Conservation (phyloP, 2,113 vertebrate genomes). For the Hiodon alosoides region DNA sequence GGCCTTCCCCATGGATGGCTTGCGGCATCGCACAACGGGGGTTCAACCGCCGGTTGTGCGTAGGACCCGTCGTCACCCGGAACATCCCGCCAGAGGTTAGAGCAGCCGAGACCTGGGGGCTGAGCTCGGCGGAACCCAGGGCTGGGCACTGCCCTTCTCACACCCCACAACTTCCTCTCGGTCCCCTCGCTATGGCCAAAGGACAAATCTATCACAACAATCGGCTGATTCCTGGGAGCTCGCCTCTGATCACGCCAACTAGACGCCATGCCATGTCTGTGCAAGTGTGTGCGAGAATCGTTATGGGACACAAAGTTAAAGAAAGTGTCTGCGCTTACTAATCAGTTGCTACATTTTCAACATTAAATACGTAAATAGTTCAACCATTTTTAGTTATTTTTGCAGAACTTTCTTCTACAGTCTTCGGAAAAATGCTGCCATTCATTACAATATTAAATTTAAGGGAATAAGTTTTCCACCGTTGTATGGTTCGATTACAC, state of each 20-base stretch:
- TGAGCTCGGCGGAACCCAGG: conserved; percentile 31
- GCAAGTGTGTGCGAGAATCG: neutral
- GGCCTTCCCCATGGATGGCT: conserved; percentile 82
- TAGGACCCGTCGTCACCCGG: conserved; percentile 82
- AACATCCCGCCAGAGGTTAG: conserved; percentile 97
- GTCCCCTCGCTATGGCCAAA: neutral
- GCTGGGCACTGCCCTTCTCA: conserved; percentile 27
- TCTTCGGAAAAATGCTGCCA: conserved; percentile 35
- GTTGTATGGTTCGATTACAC: conserved; percentile 21
- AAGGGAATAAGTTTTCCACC: conserved; percentile 29
- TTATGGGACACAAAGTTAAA: neutral
- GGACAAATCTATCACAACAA: neutral
- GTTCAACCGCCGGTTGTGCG: conserved; percentile 80
- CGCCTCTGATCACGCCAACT: too few species aligned
- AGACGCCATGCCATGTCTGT: neutral
- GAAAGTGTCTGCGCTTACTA: too few species aligned
- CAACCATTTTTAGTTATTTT: conserved; percentile 9
- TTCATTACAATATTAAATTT: conserved; percentile 49
- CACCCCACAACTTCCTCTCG: conserved; percentile 32
- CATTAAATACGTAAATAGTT: conserved; percentile 6
- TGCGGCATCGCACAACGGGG: conserved; percentile 76
- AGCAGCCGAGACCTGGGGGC: conserved; percentile 56
- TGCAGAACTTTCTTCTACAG: conserved; percentile 20
- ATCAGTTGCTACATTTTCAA: too few species aligned
- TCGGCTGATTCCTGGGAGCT: too few species aligned